A percentile compares a stretch with the other conserved stretches of the same genome.
Conservation (phyloP, 2,888 invertebrate genomes). For the Chymomyza fuscimana region DNA sequence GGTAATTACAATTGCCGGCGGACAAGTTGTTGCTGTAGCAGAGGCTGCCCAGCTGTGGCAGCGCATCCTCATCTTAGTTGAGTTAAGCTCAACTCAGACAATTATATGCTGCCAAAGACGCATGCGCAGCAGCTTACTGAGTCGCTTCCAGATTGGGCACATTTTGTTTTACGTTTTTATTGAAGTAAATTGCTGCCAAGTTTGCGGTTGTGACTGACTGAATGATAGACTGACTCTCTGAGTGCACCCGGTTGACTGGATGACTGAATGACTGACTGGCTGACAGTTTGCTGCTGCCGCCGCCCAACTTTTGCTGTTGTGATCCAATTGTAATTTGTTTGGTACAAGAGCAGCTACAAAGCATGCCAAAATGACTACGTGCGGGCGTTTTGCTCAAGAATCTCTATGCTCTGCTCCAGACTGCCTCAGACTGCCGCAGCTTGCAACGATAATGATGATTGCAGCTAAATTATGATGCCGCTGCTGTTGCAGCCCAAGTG, state of each 20-base stretch:
- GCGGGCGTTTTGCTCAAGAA: constrained; percentile 68
- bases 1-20: constrained; percentile 77
- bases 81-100: constrained; percentile 53
- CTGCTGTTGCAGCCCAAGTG: constrained; percentile 35
- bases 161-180: constrained; percentile 72
- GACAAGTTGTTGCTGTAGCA: constrained; percentile 55
- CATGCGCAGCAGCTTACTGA: constrained; percentile 42
- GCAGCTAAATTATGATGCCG: constrained; percentile 78
- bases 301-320: constrained; percentile 57
- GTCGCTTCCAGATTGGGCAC: constrained; percentile 34
- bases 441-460: constrained; percentile 77
- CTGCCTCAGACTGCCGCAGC: constrained; percentile 32
- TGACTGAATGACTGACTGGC: constrained; percentile 61
- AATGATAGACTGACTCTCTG: constrained; percentile 71
- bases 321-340: constrained; percentile 51
- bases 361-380: constrained; percentile 66
- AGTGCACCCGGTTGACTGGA: constrained; percentile 45
- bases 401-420: constrained; percentile 30
- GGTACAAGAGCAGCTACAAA: constrained; percentile 17
- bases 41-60: constrained; percentile 44
- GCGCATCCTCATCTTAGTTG: constrained; percentile 48
- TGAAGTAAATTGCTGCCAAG: constrained; percentile 75
- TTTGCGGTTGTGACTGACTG: constrained; percentile 71
- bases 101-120: constrained; percentile 66
- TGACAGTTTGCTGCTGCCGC: constrained; percentile 55